phyloP scores from a whole-genome alignment of 2,797 vertebrate genomes.

The Kryptopterus vitreolus region DNA sequence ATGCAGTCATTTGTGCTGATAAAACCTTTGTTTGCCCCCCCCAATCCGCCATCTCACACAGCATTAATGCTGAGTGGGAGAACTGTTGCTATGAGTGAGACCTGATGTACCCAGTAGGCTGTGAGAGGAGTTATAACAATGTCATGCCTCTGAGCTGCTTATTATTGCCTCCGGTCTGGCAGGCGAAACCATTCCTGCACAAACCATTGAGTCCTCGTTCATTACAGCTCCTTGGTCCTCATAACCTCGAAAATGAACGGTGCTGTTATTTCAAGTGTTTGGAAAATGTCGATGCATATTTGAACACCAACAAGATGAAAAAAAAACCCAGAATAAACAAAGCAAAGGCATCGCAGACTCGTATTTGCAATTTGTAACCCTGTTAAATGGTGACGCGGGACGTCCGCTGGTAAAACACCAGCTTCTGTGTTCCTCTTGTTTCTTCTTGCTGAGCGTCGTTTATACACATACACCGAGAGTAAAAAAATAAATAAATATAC shows the following conservation, averaged over 20 bases:
- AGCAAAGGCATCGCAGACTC: constrained; percentile 2
- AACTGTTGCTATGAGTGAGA: constrained; percentile 40
- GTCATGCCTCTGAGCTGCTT: constrained; percentile 21
- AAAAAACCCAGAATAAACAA: background rate
- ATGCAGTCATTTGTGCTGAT: background rate
- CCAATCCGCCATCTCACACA: background rate
- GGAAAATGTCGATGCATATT: background rate
- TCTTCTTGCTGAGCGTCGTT: constrained; percentile 5
- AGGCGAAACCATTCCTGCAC: background rate
- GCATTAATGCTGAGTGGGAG: constrained; percentile 13
- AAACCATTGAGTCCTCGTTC: background rate
- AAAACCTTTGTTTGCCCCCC: background rate
- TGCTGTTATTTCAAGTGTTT: constrained; percentile 12
- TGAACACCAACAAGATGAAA: background rate
- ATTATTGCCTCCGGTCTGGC: constrained; percentile 25
- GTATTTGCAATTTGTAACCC: constrained; percentile 38
- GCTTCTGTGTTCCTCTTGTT: constrained; percentile 19
- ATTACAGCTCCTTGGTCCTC: constrained; percentile 1
- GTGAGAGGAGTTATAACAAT: constrained; percentile 29
- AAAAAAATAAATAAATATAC: background rate
- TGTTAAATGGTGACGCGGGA: constrained; percentile 28
- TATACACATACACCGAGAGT: constrained; percentile 23
- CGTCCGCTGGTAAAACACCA: constrained; percentile 32
- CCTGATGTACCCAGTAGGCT: constrained; percentile 21
- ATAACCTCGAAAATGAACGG: constrained; percentile 24